These are phyloP conservation scores for Lasaia peninsularis DNA, from an alignment of 1,140 invertebrate genomes.

Conservation along the genomic window DNA sequence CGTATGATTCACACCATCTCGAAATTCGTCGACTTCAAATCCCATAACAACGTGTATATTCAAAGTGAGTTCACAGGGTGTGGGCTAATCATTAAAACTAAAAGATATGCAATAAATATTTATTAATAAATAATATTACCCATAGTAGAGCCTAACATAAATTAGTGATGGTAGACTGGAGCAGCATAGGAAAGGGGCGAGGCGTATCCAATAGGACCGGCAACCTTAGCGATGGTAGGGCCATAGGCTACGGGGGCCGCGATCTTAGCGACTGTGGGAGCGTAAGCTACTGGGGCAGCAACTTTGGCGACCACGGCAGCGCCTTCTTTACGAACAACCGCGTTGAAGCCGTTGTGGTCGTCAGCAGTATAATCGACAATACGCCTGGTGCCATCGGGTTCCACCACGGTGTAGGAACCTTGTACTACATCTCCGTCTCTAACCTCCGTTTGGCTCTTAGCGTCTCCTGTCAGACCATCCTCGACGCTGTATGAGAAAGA, in stretches of 20 bases:
- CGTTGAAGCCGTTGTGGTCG: constrained; percentile 75
- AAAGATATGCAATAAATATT: constrained; percentile 7
- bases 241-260: constrained; percentile 30
- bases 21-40: too few species aligned
- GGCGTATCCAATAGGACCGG: constrained; percentile 67
- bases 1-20: too few species aligned
- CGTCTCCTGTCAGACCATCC: constrained; percentile 81
- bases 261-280: constrained; percentile 18
- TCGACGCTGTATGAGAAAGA: constrained; percentile 81
- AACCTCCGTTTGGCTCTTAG: constrained; percentile 81
- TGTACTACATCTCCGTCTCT: constrained; percentile 79
- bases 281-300: constrained; percentile 35
- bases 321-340: constrained; percentile 60
- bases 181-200: constrained; percentile 43
- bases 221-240: constrained; percentile 21
- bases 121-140: neutral
- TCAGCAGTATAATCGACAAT: constrained; percentile 82
- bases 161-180: constrained; percentile 39
- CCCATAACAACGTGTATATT: too few species aligned
- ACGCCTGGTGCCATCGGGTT: constrained; percentile 81
- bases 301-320: constrained; percentile 36
- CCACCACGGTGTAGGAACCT: constrained; percentile 80
- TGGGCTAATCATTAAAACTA: neutral
- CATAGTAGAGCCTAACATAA: neutral
- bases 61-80: too few species aligned